These are phyloP conservation scores for Macrotis lagotis DNA, from an alignment of 2,113 vertebrate species.

Conservation along the genomic window DNA sequence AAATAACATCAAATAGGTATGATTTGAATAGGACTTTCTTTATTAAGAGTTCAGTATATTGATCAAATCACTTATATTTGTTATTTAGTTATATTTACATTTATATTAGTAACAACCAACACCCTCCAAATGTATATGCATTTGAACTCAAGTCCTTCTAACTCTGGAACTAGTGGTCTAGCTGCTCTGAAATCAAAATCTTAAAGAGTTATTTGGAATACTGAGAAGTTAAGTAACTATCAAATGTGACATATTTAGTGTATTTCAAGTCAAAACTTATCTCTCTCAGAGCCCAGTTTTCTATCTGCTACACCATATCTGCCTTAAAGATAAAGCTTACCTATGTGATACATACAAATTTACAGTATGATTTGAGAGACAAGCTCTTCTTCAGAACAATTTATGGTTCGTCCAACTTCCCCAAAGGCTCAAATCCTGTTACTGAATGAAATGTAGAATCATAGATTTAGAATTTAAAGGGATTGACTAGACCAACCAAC, in stretches of 20 bases:
- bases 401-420: not conserved
- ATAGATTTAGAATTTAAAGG: not conserved
- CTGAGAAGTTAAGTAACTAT: not conserved
- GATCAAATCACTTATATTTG: too few relatives aligned
- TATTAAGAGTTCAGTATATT: too few relatives aligned
- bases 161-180: too few relatives aligned
- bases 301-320: not conserved
- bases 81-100: too few relatives aligned
- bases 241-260: not conserved
- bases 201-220: not conserved
- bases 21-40: too few relatives aligned
- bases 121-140: too few relatives aligned
- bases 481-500: too few relatives aligned
- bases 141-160: too few relatives aligned
- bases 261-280: not conserved
- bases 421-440: not conserved
- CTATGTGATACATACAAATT: not conserved
- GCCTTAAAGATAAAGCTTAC: not conserved
- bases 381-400: not conserved
- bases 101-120: too few relatives aligned
- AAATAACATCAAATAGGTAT: not conserved
- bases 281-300: not conserved
- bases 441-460: not conserved
- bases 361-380: not conserved
- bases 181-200: not conserved